These are phyloP conservation scores for Phaonia tiefii DNA, from an alignment of 2,888 invertebrate genomes.

Conservation along the genomic window DNA sequence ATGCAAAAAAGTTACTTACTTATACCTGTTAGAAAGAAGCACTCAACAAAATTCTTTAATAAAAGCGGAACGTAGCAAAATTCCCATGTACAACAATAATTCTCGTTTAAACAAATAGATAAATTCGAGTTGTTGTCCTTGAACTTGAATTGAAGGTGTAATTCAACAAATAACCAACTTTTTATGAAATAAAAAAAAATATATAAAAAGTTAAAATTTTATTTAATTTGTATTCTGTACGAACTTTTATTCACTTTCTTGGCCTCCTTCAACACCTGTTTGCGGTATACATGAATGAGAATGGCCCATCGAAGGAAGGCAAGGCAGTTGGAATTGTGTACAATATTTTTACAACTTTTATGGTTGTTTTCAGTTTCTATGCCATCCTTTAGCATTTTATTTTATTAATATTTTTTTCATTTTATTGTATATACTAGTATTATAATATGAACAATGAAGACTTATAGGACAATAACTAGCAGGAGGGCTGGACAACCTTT, in stretches of 20 bases:
- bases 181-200: too few relatives aligned
- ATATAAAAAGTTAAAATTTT: neutral
- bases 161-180: too few relatives aligned
- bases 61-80: too few relatives aligned
- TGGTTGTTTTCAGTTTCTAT: neutral
- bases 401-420: neutral
- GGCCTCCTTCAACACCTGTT: neutral
- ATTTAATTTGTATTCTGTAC: conserved; percentile 5
- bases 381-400: neutral
- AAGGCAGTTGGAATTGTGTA: neutral
- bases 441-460: neutral
- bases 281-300: neutral
- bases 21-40: too few relatives aligned
- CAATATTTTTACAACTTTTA: neutral
- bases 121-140: too few relatives aligned
- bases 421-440: conserved; percentile 4
- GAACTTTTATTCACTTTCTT: neutral
- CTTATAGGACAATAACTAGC: neutral
- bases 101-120: too few relatives aligned
- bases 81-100: too few relatives aligned
- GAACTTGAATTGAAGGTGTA: too few relatives aligned
- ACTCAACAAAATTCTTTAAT: too few relatives aligned
- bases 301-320: neutral
- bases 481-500: neutral
- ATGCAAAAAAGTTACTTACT: too few relatives aligned